phyloP scores from a whole-genome alignment of 2,113 vertebrate species.

The Sciurus niger region DNA sequence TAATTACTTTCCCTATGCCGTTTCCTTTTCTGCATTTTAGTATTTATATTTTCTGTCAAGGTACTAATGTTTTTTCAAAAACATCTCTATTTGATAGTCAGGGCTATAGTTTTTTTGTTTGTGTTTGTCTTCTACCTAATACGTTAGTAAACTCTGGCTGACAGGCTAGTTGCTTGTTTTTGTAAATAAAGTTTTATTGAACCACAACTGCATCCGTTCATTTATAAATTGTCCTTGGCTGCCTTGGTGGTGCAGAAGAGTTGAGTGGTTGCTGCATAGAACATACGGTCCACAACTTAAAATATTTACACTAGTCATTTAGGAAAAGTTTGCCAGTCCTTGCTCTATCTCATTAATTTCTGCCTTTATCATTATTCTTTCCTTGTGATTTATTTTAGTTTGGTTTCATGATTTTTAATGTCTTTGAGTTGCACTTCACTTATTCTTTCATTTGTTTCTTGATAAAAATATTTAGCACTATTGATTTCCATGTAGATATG shows the following conservation, averaged over 20 bases:
- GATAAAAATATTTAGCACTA: too few relatives aligned
- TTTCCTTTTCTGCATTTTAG: neutral
- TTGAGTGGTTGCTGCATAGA: neutral
- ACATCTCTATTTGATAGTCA: neutral
- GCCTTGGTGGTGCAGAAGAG: neutral
- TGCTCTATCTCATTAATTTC: neutral
- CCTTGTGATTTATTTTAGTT: conserved; percentile 19
- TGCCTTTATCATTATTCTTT: conserved; percentile 29
- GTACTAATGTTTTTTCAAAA: conserved; percentile 16
- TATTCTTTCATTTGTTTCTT: conserved; percentile 22
- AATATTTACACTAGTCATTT: conserved; percentile 13
- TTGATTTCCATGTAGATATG: too few relatives aligned
- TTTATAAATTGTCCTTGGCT: neutral
- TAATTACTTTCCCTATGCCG: neutral
- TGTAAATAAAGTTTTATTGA: conserved; percentile 45
- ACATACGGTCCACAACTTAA: neutral
- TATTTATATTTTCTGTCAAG: neutral
- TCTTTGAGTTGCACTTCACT: conserved; percentile 2
- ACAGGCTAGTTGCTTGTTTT: neutral
- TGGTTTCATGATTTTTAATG: neutral
- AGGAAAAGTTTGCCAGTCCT: conserved; percentile 22
- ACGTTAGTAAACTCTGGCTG: neutral
- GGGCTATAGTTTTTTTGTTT: neutral
- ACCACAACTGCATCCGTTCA: neutral
- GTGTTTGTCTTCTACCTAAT: neutral